These are phyloP conservation scores for Delphinus delphis DNA, from an alignment of 2,113 vertebrate species.

Conservation along the genomic window DNA sequence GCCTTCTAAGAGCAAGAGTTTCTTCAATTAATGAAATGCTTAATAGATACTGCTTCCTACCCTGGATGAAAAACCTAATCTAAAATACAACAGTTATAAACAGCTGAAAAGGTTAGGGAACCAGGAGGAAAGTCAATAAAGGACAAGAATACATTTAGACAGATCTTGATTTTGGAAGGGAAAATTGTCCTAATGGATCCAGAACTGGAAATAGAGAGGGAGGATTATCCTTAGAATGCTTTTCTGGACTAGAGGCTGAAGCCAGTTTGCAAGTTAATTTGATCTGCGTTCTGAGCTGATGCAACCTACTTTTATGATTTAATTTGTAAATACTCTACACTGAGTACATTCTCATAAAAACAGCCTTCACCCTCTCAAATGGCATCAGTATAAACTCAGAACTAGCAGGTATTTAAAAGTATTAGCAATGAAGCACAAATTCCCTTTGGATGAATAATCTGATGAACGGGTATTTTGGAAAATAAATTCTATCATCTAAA, in stretches of 20 bases:
- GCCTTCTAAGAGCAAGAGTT: neutral
- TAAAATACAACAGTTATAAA: neutral
- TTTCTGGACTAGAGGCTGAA: neutral
- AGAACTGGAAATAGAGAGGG: neutral
- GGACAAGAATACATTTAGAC: neutral
- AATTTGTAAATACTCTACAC: neutral
- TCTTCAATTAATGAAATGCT: neutral
- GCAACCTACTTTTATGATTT: neutral
- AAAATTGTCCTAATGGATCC: neutral
- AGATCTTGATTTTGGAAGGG: neutral
- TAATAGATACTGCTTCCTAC: neutral
- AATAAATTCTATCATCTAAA: neutral
- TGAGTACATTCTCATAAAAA: neutral
- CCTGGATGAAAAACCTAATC: neutral
- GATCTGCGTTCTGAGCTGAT: neutral
- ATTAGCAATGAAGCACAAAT: neutral
- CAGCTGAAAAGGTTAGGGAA: neutral
- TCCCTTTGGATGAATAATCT: neutral
- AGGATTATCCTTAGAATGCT: neutral
- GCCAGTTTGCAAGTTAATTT: neutral
- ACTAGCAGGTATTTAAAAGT: neutral
- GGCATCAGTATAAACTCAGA: neutral
- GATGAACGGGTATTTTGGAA: neutral
- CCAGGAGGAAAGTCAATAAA: neutral
- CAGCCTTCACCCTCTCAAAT: neutral